Evolutionary conservation across 2,797 vertebrate genomes (phyloP).

Genomic region (Anomalospiza imberbis): DNA sequence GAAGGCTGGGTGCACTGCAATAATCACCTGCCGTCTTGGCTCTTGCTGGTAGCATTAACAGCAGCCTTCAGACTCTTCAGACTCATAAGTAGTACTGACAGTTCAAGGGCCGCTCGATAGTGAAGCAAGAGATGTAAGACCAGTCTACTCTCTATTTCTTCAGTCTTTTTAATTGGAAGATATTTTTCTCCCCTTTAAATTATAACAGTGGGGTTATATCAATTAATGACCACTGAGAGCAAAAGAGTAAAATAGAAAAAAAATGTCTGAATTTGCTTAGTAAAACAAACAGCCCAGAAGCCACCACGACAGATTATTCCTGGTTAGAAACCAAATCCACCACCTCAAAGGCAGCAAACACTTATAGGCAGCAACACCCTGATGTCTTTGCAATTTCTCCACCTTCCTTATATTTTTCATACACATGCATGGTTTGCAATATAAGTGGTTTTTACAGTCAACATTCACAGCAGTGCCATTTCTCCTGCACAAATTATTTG

Average conservation of each 20-base stretch:
- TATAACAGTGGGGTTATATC: neutral
- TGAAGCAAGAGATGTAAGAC: neutral
- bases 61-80: neutral
- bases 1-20: neutral
- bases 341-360: neutral
- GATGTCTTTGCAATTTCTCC: neutral
- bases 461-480: neutral
- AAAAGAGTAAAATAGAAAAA: neutral
- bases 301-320: neutral
- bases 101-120: rapidly evolving
- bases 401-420: neutral
- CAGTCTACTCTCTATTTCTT: neutral
- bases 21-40: neutral
- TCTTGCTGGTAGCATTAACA: neutral
- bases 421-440: neutral
- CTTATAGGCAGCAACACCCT: neutral
- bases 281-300: neutral
- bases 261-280: neutral
- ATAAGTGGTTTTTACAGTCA: neutral
- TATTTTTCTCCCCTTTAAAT: neutral
- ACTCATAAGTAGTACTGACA: neutral
- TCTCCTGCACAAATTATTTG: neutral
- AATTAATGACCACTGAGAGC: neutral
- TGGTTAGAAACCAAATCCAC: neutral
- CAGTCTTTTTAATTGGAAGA: neutral